phyloP scores from a whole-genome alignment of 2,113 vertebrate species.

The Myotis brandtii region DNA sequence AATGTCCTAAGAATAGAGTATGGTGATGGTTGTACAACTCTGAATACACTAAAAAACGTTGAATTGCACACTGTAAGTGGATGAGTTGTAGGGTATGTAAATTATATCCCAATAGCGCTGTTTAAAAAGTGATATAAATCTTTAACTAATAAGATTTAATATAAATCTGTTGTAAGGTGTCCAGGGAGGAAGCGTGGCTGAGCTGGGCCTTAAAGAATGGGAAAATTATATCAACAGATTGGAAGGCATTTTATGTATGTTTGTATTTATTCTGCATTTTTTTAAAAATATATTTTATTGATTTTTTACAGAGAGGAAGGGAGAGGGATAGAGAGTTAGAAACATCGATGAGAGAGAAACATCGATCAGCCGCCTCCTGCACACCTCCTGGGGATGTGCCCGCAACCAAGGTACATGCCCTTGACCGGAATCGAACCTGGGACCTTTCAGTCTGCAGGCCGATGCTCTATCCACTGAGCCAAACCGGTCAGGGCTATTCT shows the following conservation, averaged over 20 bases:
- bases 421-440: no score
- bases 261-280: slow-evolving; percentile 16
- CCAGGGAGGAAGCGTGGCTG: neutral
- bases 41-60: neutral
- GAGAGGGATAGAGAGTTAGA: no score
- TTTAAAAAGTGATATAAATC: neutral
- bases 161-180: neutral
- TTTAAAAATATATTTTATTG: no score
- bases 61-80: neutral
- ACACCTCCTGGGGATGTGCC: no score
- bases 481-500: no score
- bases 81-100: neutral
- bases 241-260: neutral
- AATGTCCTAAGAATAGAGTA: neutral
- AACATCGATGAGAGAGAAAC: no score
- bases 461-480: no score
- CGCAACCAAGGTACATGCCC: no score
- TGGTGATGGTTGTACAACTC: neutral
- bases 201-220: neutral
- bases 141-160: neutral
- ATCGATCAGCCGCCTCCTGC: no score
- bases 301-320: no score
- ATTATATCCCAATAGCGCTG: neutral
- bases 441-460: no score
- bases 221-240: neutral